Base-by-base conservation (phyloP, 2,797 vertebrate genomes). In the Trematomus bernacchii region DNA sequence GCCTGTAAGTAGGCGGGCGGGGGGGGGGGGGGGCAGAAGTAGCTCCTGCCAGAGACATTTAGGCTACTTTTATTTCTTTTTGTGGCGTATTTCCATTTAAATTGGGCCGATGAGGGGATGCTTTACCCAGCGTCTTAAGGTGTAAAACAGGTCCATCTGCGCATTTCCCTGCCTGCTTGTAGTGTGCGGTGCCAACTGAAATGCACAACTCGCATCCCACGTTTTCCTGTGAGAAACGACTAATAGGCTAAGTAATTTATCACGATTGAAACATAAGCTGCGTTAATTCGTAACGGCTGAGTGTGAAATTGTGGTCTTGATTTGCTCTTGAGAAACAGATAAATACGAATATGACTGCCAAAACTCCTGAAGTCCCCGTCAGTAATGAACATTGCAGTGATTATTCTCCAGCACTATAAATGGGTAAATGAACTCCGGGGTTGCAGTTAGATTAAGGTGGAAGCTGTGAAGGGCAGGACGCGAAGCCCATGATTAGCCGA, bases 341-440 rank as follows among this genome's bases (percentile, higher is more conserved):
- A 59, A 43, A 75, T n/a, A 21, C 0, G 23, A 52, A 27, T 10
- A 19, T 63, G 52, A 23, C 27, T 27, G 47, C 11, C 23, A 21
- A 73, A 83, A 88, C 71, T 84, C 73, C 50, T 0, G 21, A 53
- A 42, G 19, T 70, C 62, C 33, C 9, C 19, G n/a, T 48, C 14
- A 1, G 48, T 60, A 33, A 8, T 19, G 21, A 40, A 50, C 21
- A 47, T 51, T 47, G 48, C 62, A 19, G 58, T 21, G 68, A 51
- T 76, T 79, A 69, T 7, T 58, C 4, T 10, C 47, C 57, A 42
- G 58, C 27, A 27, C 11, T 21, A 1, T 18, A 13, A 72, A 67
- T 18, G 44, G 21, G 0, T 1, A 44, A 58, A 80, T 62, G 2
- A 62, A 60, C 33, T 58, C 43, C 9, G 46, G 47, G 53, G 42